Base-by-base conservation (phyloP, 1,140 invertebrate species). In the Philotrypesis tridentata region DNA sequence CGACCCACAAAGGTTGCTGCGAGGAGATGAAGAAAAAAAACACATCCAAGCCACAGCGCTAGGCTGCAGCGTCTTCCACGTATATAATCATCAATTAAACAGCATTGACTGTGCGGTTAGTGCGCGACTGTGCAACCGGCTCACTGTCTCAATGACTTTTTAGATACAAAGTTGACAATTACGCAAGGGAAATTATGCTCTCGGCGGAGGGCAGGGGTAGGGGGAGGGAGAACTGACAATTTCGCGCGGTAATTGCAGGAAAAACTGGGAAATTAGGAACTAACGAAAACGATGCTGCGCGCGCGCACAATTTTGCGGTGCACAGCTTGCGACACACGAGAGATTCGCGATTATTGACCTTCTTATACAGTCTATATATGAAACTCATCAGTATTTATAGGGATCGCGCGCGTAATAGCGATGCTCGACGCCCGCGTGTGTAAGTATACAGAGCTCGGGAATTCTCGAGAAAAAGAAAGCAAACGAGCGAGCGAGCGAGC, bases 21-120 rank as follows among this genome's bases (percentile, higher is more conserved):
- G 17, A n/a, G n/a, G 29, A 29, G 65, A 33, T 37, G 12, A 14
- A 68, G 33, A 25, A 33, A 68, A 33, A 68, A n/a, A 8, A 31
- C 27, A 17, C 31, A n/a, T 8, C 7, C 6, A 68, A 65, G 21
- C 67, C 31, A 2, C 31, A 55, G 21, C 43, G 63, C 27, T 37
- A 9, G 17, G 70, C n/a, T n/a, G n/a, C 70, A 43, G 70, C 37
- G 9, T 43, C 23, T 14, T 48, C 23, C 40, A 48, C 5, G 40
- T 37, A 33, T n/a, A 37, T 75, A 75, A 75, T 75, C 73, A 75
- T 63, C 48, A 75, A 75, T 63, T 75, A 63, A 75, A 63, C 73
- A 63, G 55, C 73, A 75, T 75, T 75, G 73, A 63, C 27, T 63
- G 48, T 63, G 73, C 55, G 60, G 73, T 63, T 75, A 63, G 55